These are phyloP conservation scores for Caracal caracal DNA, from an alignment of 2,113 vertebrate genomes.

Conservation along the genomic window DNA sequence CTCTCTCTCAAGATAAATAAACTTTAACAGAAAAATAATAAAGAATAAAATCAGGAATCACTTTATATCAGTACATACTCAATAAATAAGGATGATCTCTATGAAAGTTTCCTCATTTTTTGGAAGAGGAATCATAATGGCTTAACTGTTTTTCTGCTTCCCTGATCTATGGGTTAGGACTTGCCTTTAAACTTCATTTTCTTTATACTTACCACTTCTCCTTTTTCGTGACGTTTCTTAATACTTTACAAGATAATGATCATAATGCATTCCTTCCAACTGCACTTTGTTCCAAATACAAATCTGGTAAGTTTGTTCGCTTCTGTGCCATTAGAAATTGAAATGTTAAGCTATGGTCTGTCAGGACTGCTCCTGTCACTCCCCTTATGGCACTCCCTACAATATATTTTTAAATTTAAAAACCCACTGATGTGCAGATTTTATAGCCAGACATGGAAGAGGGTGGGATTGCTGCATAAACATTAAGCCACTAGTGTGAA, in stretches of 20 bases:
- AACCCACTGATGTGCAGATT: neutral
- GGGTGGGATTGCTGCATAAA: neutral
- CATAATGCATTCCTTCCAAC: neutral
- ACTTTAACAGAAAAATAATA: too few species aligned
- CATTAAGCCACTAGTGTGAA: neutral
- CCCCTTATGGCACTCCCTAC: neutral
- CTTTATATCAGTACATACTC: neutral
- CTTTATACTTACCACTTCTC: neutral
- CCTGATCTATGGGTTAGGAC: neutral
- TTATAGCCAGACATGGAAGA: neutral
- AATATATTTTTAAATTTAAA: neutral
- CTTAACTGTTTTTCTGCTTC: neutral
- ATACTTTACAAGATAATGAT: neutral
- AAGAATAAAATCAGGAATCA: neutral
- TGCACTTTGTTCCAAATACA: neutral
- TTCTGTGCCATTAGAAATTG: neutral
- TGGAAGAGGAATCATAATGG: neutral
- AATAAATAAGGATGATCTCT: neutral
- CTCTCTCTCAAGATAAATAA: too few species aligned
- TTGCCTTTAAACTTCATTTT: slow-evolving; percentile 14
- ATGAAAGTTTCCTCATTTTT: slow-evolving; percentile 16
- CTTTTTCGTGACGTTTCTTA: neutral
- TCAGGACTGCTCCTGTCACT: neutral
- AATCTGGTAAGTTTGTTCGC: neutral
- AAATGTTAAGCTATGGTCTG: neutral